Evolutionary conservation across 1,140 invertebrate genomes (phyloP).

Genomic region (Lepidurus apus): DNA sequence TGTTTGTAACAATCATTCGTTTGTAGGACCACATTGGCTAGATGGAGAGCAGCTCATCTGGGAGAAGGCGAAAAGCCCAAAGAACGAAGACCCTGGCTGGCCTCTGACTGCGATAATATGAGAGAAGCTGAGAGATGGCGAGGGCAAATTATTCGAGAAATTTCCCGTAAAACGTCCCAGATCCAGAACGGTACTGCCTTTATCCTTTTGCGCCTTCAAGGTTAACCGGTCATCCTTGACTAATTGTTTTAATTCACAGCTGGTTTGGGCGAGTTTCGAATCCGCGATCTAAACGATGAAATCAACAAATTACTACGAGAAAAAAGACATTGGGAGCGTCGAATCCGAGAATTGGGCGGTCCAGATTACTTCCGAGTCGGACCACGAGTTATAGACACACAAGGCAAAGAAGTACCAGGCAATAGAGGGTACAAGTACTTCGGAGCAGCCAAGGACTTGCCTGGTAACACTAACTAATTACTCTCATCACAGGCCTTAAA

Average conservation of each 20-base stretch:
- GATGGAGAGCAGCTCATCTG: constrained; percentile 89
- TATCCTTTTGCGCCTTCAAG: not conserved
- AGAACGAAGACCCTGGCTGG: constrained; percentile 83
- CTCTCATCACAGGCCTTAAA: not conserved
- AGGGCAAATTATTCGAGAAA: constrained; percentile 91
- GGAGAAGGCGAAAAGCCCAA: constrained; percentile 67
- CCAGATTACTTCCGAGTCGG: constrained; percentile 88
- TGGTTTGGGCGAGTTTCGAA: constrained; percentile 94
- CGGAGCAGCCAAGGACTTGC: constrained; percentile 96
- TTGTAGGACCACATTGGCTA: constrained; percentile 84
- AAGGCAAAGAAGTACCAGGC: constrained; percentile 94
- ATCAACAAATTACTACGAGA: constrained; percentile 96
- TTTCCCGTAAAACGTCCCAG: constrained; percentile 97
- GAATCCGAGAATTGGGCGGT: constrained; percentile 91
- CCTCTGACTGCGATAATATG: constrained; percentile 85
- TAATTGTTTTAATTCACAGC: constrained; percentile 53
- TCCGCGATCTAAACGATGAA: constrained; percentile 97
- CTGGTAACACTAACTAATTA: constrained; percentile 51
- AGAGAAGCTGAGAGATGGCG: constrained; percentile 91
- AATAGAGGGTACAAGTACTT: constrained; percentile 99
- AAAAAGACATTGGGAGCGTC: constrained; percentile 93
- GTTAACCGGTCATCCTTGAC: constrained; percentile 24
- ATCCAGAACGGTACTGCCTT: constrained; percentile 83
- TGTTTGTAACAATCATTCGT: constrained; percentile 32
- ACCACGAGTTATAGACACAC: constrained; percentile 90